Evolutionary conservation across 2,113 vertebrate species (phyloP), one percentile per base, ranked within the genome.

Genomic region (Melospiza georgiana): DNA sequence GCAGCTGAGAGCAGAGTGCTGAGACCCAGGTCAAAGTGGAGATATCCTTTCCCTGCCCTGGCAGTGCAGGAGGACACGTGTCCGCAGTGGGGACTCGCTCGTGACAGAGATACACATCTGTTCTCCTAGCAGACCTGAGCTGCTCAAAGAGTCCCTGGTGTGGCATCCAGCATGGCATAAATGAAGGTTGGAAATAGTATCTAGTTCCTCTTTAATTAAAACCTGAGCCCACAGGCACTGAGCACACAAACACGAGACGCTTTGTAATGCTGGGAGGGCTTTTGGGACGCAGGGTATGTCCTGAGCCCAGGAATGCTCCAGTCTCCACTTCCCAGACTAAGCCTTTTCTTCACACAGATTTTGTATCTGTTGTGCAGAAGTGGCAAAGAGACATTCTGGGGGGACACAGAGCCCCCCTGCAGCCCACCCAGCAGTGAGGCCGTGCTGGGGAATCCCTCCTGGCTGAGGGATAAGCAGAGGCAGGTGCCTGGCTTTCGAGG

Each of bases 21-120:
- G 28, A 71, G 77, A 23, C 22, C 10, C 5, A 27, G 5, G 9
- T 22, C 2, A 1, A 31, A 49, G 76, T 9, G 3, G 2, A 28
- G 80, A 49, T 15, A 11, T 80, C 37, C 24, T 28, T 4, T 76
- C 46, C 20, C 39, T 85, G 66, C 27, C 72, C 54, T 69, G 68
- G 51, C 67, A 61, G 16, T 57, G 91, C 73, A 62, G 65, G 72
- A 80, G 65, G 37, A 62, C 1, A 0, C 0, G 0, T 43, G 72
- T 24, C 72, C 0, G 0, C 49, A 44, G 44, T 9, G 20, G 7
- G 37, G 67, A 11, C 75, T 67, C 0, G 0, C 69, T 75, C 11
- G 0, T 16, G 37, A 68, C 10, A 13, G 72, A 25, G 72, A 9
- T 25, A n/a, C 16, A 30, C 31, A 14, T 41, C 28, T 6, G 3